Evolutionary conservation across 2,797 vertebrate genomes (phyloP).

Genomic region (Centroberyx gerrardi): DNA sequence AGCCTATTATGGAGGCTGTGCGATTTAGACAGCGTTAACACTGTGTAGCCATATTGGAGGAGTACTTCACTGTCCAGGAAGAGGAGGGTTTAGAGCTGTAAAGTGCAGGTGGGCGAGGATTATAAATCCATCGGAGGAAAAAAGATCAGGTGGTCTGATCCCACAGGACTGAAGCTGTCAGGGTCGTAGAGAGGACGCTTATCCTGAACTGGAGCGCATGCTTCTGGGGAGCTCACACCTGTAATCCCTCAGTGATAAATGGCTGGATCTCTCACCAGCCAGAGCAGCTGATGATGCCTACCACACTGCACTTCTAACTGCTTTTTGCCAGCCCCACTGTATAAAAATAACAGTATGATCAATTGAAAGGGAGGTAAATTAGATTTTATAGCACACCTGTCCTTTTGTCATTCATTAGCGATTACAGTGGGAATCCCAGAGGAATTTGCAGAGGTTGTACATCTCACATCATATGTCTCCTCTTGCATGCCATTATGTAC

Average conservation of each 20-base stretch:
- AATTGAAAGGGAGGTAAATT: neutral
- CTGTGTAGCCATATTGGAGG: constrained; percentile 20
- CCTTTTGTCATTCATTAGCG: constrained; percentile 30
- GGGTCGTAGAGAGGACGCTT: constrained; percentile 25
- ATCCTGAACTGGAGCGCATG: constrained; percentile 10
- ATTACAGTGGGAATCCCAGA: constrained; percentile 12
- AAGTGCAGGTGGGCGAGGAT: constrained; percentile 36
- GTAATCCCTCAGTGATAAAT: constrained; percentile 50
- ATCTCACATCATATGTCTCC: constrained; percentile 28
- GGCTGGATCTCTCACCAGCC: neutral
- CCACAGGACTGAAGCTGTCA: constrained; percentile 19
- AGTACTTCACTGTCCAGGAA: constrained; percentile 29
- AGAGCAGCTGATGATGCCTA: neutral
- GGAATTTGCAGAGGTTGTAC: constrained; percentile 9
- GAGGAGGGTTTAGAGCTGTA: constrained; percentile 46
- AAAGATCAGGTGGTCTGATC: constrained; percentile 32
- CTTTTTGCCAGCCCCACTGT: neutral
- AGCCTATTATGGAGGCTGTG: no score
- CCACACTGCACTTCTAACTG: neutral
- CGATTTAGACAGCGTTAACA: constrained; percentile 8
- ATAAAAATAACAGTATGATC: constrained; percentile 2
- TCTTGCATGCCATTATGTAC: constrained; percentile 11
- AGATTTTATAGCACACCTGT: constrained; percentile 27
- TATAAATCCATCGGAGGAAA: constrained; percentile 41
- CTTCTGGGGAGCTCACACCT: constrained; percentile 48